Base-by-base conservation (phyloP, 1,140 invertebrate species). In the Drosophila bifasciata region DNA sequence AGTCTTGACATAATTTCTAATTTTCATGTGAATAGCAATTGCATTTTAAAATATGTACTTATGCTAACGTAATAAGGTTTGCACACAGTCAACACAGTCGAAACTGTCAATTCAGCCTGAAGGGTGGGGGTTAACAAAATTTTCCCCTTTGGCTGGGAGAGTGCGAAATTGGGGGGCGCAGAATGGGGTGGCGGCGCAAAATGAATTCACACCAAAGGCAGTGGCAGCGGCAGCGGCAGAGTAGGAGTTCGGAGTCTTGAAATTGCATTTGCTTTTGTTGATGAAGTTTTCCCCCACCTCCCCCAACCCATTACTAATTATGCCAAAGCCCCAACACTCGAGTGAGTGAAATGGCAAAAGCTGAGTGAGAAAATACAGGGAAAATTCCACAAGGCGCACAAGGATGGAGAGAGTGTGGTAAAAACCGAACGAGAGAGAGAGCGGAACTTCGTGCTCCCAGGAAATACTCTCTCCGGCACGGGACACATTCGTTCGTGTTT, bases 1-100 rank as follows among this genome's bases (percentile, higher is more conserved):
- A 59, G 55, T 69, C 64, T 72, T 84, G 73, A 46, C 67, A 86
- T 85, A 73, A 76, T 86, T 85, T 80, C 44, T 71, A 85, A 85
- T 83, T 84, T 83, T 72, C 45, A 63, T 60, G 62, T 67, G 76
- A 74, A 83, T 78, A 75, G 60, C 56, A 69, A 73, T 50, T 79
- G 79, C 79, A 84, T 59, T 75, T 75, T 58, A 69, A 43, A 64
- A 73, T 74, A 74, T 73, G 45, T 73, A 51, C 52, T 52, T 72
- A 72, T 57, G 51, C 36, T 44, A 73, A 73, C 59, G 41, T 64
- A 73, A 73, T 56, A 21, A 36, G 32, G 46, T 57, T 73, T 68
- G 39, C 64, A 51, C 59, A 57, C 32, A 57, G 59, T 45, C 17
- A 73, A 74, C 60, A 74, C 60, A 68, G 43, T 21, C 50, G 44